A percentile compares a stretch with the other conserved stretches of the same genome.
phyloP scores from a whole-genome alignment of 2,888 invertebrate species.

The Xylota sylvarum region DNA sequence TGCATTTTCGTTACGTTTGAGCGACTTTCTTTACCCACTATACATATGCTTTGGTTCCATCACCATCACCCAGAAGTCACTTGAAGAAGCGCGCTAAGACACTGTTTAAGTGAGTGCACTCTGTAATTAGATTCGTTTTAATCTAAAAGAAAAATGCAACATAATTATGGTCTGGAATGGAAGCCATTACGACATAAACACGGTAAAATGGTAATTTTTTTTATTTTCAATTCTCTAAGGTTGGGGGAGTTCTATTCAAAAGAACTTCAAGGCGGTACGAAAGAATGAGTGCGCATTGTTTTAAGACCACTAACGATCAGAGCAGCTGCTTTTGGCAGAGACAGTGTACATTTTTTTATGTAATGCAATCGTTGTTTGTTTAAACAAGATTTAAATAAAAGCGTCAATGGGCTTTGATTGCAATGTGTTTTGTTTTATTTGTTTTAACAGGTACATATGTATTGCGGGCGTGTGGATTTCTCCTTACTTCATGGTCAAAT shows the following conservation, averaged over 20 bases:
- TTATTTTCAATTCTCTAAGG: conserved; percentile 8
- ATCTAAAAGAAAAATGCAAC: conserved; percentile 44
- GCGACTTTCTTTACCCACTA: conserved; percentile 37
- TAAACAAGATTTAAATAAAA: background rate
- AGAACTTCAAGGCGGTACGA: conserved; percentile 2
- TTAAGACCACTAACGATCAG: background rate
- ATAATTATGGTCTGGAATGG: conserved; percentile 28
- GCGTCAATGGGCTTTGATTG: background rate
- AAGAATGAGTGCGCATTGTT: conserved; percentile 6
- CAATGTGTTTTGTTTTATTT: background rate
- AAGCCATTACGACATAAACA: conserved; percentile 38
- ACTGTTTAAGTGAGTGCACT: conserved; percentile 30
- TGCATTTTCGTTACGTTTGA: conserved; percentile 57
- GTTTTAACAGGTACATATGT: background rate
- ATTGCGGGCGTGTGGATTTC: background rate
- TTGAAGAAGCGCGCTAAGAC: conserved; percentile 18
- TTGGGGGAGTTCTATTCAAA: conserved; percentile 14
- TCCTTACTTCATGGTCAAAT: conserved; percentile 15
- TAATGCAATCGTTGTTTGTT: background rate
- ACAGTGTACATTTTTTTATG: background rate
- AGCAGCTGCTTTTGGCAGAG: background rate
- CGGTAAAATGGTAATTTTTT: conserved; percentile 38
- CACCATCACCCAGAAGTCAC: background rate
- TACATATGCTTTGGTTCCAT: conserved; percentile 11
- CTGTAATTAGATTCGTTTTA: conserved; percentile 47